Percentiles rank a stretch among this genome's conserved stretches.
These are phyloP conservation scores for Idaea aversata DNA, from an alignment of 2,888 invertebrate genomes.

Conservation along the genomic window DNA sequence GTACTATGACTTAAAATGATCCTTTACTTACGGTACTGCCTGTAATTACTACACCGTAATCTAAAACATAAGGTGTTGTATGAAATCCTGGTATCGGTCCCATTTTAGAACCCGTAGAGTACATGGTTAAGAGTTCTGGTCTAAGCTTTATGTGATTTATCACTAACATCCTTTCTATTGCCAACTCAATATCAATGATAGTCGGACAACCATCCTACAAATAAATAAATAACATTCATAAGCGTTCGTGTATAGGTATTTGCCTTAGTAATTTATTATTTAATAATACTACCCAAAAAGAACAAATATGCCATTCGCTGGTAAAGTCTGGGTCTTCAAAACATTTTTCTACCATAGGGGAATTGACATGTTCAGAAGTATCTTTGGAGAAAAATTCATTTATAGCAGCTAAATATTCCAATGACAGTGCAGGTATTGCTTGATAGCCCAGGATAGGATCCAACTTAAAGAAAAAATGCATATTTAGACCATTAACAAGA, in stretches of 20 bases:
- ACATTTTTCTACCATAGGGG: slow-evolving; percentile 59
- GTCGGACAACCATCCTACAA: slow-evolving; percentile 74
- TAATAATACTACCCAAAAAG: slow-evolving; percentile 50
- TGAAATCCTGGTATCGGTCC: slow-evolving; percentile 71
- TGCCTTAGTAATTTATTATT: slow-evolving; percentile 2
- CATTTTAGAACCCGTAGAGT: slow-evolving; percentile 48
- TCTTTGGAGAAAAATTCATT: slow-evolving; percentile 51
- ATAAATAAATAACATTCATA: slow-evolving; percentile 9
- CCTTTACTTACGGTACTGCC: slow-evolving; percentile 55
- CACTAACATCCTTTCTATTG: slow-evolving; percentile 78
- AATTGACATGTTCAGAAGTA: slow-evolving; percentile 52
- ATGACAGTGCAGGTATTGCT: slow-evolving; percentile 67
- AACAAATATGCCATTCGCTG: slow-evolving; percentile 64
- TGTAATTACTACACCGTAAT: slow-evolving; percentile 79
- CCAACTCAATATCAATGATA: slow-evolving; percentile 81
- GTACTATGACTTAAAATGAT: not conserved
- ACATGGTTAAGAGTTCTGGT: slow-evolving; percentile 54
- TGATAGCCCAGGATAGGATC: slow-evolving; percentile 63
- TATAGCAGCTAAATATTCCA: slow-evolving; percentile 61
- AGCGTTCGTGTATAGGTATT: not conserved
- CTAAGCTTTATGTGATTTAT: slow-evolving; percentile 65
- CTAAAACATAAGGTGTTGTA: slow-evolving; percentile 76
- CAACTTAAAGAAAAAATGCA: slow-evolving; percentile 40
- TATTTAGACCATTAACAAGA: not conserved
- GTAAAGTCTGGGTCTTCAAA: slow-evolving; percentile 61